Evolutionary conservation across 2,113 vertebrate genomes (phyloP), one percentile per base, ranked within the genome.

Genomic region (Rattus rattus): DNA sequence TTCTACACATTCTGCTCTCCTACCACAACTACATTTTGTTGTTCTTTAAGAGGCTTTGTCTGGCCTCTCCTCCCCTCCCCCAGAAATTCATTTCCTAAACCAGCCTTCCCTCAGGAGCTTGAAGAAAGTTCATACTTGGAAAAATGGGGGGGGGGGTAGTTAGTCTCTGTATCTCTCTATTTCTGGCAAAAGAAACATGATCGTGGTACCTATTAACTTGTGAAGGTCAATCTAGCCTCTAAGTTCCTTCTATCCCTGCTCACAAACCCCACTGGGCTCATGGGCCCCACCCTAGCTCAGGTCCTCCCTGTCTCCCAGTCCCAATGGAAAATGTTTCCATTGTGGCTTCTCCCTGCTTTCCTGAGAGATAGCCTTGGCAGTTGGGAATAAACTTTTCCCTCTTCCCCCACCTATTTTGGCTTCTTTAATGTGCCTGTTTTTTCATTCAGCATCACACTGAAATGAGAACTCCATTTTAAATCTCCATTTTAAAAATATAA

Each of bases 391-490:
- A 56, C 19, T 81, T 83, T 39, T 6, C 80, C 36, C 80, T 61
- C 13, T 83, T 61, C 54, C 59, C 36, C 54, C 20, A 83, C 3
- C 56, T 83, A 26, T 39, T 83, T 83, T 83, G 54, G 33, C 56
- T 59, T 97, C 65, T 90, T 92, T 59, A 81, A 36, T 59, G 54
- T n/a, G 33, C 20, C 52, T 17, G 59, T 81, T 81, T 81, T 59
- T 83, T 52, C 43, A 59, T 85, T 81, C 43, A 87, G 67, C 77
- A 89, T 67, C 65, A 49, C 73, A 56, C 20, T 91, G 43, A 96
- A 80, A 94, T 80, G 88, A 96, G 56, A 75, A 86, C 72, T 56
- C n/a, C 88, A 63, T 88, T 73, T n/a, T n/a, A 70, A 69, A 83
- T 93, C 86, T 83, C 59, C 52, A 65, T 77, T 39, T 67, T 28